A percentile compares a stretch with the other conserved stretches of the same genome.
Evolutionary conservation across 2,797 vertebrate genomes (phyloP).

Genomic region (Poecilia velifera): DNA sequence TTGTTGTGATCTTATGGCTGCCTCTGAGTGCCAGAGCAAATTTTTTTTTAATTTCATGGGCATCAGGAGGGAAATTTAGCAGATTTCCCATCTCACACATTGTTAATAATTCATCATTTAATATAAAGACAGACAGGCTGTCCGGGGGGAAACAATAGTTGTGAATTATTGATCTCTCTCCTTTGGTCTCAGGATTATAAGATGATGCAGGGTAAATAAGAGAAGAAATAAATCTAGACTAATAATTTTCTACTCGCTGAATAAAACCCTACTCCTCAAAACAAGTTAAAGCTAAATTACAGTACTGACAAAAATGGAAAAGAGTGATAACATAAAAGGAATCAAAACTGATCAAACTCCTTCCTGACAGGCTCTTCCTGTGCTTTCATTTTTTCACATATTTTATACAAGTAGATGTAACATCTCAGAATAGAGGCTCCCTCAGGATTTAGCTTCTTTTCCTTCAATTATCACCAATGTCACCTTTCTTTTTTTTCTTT

Average conservation of each 20-base stretch:
- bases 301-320: slow-evolving; percentile 24
- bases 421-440: slow-evolving; percentile 39
- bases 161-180: slow-evolving; percentile 80
- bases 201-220: slow-evolving; percentile 55
- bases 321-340: slow-evolving; percentile 23
- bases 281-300: slow-evolving; percentile 41
- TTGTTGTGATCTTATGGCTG: slow-evolving; percentile 10
- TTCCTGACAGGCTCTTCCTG: background rate
- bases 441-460: slow-evolving; percentile 53
- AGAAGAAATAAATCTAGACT: slow-evolving; percentile 46
- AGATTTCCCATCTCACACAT: slow-evolving; percentile 65
- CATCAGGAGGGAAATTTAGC: slow-evolving; percentile 30
- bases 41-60: slow-evolving; percentile 12
- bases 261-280: slow-evolving; percentile 34
- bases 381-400: slow-evolving; percentile 40
- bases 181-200: slow-evolving; percentile 51
- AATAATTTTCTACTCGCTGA: slow-evolving; percentile 50
- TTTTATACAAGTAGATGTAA: slow-evolving; percentile 34
- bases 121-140: slow-evolving; percentile 78
- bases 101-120: slow-evolving; percentile 84
- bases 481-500: slow-evolving; percentile 57
- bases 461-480: slow-evolving; percentile 77
- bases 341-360: slow-evolving; percentile 34
- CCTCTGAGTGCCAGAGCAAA: slow-evolving; percentile 6
- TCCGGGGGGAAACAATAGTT: slow-evolving; percentile 68